phyloP scores from a whole-genome alignment of 2,888 invertebrate species.

The Chaetogeoica ovagalla region DNA sequence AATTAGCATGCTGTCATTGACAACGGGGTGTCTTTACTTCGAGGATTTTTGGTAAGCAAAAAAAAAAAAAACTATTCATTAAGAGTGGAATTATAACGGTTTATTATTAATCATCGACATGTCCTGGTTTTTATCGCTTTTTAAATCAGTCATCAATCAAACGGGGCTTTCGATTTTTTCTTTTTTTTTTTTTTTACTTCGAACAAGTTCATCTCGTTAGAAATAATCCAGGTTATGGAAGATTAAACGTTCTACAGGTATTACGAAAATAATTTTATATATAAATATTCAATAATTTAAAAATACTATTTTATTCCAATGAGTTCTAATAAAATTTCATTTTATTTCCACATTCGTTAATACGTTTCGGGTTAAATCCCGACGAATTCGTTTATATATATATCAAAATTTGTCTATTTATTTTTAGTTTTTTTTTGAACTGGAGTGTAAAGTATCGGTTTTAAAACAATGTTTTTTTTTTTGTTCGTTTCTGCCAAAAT shows the following conservation, averaged over 20 bases:
- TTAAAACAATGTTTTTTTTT: too few species aligned
- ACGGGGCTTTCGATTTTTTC: slow-evolving; percentile 40
- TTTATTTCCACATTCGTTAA: too few species aligned
- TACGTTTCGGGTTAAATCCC: too few species aligned
- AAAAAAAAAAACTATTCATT: slow-evolving; percentile 47
- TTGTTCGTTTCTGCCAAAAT: too few species aligned
- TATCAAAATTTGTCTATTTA: too few species aligned
- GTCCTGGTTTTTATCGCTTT: slow-evolving; percentile 48
- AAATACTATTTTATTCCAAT: slow-evolving; percentile 10
- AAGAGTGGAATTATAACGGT: slow-evolving; percentile 51
- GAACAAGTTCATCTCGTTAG: slow-evolving; percentile 44
- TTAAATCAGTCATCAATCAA: slow-evolving; percentile 53
- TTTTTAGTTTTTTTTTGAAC: too few species aligned
- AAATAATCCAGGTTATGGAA: slow-evolving; percentile 37
- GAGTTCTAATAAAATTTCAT: neutral
- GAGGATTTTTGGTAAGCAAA: slow-evolving; percentile 46
- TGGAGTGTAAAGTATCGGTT: too few species aligned
- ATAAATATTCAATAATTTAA: neutral
- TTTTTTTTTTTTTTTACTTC: slow-evolving; percentile 21
- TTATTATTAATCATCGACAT: slow-evolving; percentile 51
- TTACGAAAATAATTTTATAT: neutral
- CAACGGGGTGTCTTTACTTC: slow-evolving; percentile 50
- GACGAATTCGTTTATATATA: too few species aligned
- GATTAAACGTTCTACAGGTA: slow-evolving; percentile 50
- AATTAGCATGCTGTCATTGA: slow-evolving; percentile 53